Conservation (phyloP, 2,888 invertebrate species). For the Caenorhabditis plicata region DNA sequence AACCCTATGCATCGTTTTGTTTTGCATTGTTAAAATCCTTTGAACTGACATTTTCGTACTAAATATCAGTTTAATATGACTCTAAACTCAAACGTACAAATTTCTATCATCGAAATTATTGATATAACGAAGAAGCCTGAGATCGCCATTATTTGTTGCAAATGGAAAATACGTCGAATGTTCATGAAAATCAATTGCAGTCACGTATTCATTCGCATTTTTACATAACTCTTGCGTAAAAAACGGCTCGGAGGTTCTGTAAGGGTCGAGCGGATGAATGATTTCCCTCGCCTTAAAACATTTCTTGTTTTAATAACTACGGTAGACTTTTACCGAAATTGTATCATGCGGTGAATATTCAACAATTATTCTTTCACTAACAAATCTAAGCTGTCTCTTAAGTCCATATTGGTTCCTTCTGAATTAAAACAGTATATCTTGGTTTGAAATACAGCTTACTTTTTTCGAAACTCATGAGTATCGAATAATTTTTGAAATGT, state of each 20-base stretch:
- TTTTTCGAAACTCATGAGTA: background rate
- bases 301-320: background rate
- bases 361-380: slow-evolving; percentile 26
- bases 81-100: slow-evolving; percentile 12
- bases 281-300: slow-evolving; percentile 20
- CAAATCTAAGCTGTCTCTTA: slow-evolving; percentile 16
- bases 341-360: slow-evolving; percentile 22
- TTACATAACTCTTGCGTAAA: slow-evolving; percentile 10
- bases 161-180: slow-evolving; percentile 28
- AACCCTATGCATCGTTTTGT: slow-evolving; percentile 12
- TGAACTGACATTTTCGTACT: slow-evolving; percentile 28
- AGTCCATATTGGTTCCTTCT: slow-evolving; percentile 21
- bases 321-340: slow-evolving; percentile 11
- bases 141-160: slow-evolving; percentile 18
- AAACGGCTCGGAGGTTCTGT: slow-evolving; percentile 11
- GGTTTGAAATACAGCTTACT: background rate
- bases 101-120: slow-evolving; percentile 29
- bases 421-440: slow-evolving; percentile 1
- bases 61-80: background rate
- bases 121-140: slow-evolving; percentile 20
- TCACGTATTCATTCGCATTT: slow-evolving; percentile 18
- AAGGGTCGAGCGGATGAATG: slow-evolving; percentile 19
- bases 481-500: background rate
- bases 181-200: slow-evolving; percentile 24
- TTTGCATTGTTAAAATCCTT: slow-evolving; percentile 10